Conservation (phyloP, 2,113 vertebrate species). For the Myotis davidii region DNA sequence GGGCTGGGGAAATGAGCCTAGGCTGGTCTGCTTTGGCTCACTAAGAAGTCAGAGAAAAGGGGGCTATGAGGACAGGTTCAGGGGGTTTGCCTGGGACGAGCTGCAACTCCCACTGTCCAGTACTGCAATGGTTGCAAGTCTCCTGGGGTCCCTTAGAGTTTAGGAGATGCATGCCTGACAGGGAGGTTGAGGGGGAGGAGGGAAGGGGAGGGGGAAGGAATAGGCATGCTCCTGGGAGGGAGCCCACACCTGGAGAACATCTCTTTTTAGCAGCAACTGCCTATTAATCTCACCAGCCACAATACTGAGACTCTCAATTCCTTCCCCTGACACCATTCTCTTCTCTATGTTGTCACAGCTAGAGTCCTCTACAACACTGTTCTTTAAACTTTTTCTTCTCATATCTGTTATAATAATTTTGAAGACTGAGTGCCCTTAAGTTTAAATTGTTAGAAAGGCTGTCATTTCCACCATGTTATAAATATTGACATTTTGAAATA, state of each 20-base stretch:
- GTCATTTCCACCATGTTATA: neutral
- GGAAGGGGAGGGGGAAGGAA: too few species aligned
- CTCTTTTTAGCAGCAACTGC: neutral
- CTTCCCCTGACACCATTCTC: neutral
- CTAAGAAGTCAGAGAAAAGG: too few species aligned
- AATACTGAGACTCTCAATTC: neutral
- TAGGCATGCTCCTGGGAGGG: too few species aligned
- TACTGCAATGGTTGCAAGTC: too few species aligned
- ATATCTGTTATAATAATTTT: neutral
- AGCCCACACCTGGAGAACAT: neutral
- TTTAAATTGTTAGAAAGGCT: conserved; percentile 51
- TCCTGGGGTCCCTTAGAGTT: too few species aligned
- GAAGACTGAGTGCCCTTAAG: neutral
- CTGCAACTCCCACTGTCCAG: too few species aligned
- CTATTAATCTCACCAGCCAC: neutral
- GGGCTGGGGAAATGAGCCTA: too few species aligned
- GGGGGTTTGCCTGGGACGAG: too few species aligned
- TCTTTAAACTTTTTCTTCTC: conserved; percentile 15
- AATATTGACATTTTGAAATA: conserved; percentile 21
- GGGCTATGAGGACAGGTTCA: too few species aligned
- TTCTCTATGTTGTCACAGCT: neutral
- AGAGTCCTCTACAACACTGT: neutral
- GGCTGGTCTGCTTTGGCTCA: too few species aligned
- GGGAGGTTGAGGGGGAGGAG: too few species aligned
- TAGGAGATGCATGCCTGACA: too few species aligned